Conservation (phyloP, 2,113 vertebrate species). For the Cranoglanis bouderius region DNA sequence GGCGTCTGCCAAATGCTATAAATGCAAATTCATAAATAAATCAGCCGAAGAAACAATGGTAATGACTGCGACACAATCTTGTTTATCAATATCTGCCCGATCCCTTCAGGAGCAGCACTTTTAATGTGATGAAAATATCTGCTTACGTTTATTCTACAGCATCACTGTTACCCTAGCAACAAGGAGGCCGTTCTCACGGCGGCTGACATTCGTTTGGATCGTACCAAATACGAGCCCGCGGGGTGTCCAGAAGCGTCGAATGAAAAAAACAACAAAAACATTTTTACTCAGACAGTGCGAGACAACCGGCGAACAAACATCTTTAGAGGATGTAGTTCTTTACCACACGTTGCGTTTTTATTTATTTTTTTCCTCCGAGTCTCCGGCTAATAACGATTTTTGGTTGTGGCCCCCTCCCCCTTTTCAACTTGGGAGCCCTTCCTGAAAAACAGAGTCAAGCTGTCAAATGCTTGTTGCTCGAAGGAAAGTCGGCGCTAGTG, state of each 20-base stretch:
- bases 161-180: conserved; percentile 48
- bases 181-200: conserved; percentile 41
- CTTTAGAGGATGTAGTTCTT: rapidly evolving
- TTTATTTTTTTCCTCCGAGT: not conserved
- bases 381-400: no score
- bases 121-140: conserved; percentile 30
- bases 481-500: conserved; percentile 35
- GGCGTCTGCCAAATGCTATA: not conserved
- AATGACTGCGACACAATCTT: not conserved
- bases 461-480: conserved; percentile 53
- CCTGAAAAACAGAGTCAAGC: conserved; percentile 47
- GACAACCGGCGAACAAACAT: not conserved
- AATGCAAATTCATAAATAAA: not conserved
- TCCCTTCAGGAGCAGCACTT: conserved; percentile 27
- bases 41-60: not conserved
- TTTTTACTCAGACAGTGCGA: not conserved
- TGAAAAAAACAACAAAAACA: not conserved
- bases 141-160: conserved; percentile 49
- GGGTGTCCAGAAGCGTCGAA: not conserved
- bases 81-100: conserved; percentile 1
- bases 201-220: conserved; percentile 42
- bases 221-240: conserved; percentile 16
- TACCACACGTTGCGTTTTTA: not conserved
- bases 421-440: conserved; percentile 29
- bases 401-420: not conserved